Evolutionary conservation across 2,888 invertebrate species (phyloP).

Genomic region (Athalia circularis): DNA sequence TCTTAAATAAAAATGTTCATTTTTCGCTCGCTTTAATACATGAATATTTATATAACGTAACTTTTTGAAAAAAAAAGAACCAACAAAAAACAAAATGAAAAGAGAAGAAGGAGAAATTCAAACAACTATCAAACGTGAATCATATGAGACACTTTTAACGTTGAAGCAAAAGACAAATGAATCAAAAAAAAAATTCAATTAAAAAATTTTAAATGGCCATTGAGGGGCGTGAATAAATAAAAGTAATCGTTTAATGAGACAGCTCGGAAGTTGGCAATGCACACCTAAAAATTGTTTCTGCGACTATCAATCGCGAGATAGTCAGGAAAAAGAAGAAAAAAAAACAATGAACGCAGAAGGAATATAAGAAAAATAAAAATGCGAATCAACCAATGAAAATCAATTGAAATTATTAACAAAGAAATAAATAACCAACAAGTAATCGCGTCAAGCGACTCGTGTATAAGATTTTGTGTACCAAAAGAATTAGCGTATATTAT

Average conservation of each 20-base stretch:
- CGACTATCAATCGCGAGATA: slow-evolving; percentile 17
- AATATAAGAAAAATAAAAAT: no score
- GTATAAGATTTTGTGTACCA: slow-evolving; percentile 43
- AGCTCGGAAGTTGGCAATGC: slow-evolving; percentile 45
- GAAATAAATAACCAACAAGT: not conserved
- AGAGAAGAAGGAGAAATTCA: not conserved
- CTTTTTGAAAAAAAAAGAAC: not conserved
- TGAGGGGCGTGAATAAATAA: slow-evolving; percentile 42
- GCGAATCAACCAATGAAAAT: not conserved
- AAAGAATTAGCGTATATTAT: slow-evolving; percentile 3
- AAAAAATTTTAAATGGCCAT: slow-evolving; percentile 14
- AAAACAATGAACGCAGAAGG: no score
- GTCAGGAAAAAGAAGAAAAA: slow-evolving; percentile 5
- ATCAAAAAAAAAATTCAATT: not conserved
- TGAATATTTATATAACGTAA: not conserved
- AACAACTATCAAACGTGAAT: not conserved
- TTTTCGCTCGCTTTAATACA: not conserved
- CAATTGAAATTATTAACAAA: not conserved
- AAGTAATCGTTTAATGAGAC: slow-evolving; percentile 31
- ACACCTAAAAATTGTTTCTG: slow-evolving; percentile 34
- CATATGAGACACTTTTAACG: not conserved
- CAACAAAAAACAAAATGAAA: not conserved
- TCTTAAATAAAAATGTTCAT: no score
- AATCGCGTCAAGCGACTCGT: slow-evolving; percentile 7
- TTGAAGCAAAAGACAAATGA: not conserved